These are phyloP conservation scores for Rhinella marina DNA, from an alignment of 2,797 vertebrate species.

Conservation along the genomic window DNA sequence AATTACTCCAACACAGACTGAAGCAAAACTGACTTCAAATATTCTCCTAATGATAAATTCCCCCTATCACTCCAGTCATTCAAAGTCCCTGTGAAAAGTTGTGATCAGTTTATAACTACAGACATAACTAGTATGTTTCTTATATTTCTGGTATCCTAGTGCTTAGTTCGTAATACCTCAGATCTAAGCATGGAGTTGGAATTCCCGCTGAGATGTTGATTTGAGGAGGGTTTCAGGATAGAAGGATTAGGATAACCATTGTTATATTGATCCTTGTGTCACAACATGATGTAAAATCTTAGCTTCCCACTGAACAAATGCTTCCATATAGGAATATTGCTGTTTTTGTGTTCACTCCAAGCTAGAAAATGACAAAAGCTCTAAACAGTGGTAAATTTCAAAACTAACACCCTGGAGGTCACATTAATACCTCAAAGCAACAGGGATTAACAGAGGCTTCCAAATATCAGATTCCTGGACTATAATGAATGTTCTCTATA, in stretches of 20 bases:
- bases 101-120: neutral
- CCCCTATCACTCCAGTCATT: neutral
- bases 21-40: too few species aligned
- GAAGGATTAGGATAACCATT: conserved; percentile 33
- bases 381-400: conserved; percentile 41
- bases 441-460: conserved; percentile 41
- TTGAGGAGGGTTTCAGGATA: conserved; percentile 31
- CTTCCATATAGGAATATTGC: conserved; percentile 17
- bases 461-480: conserved; percentile 5
- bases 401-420: conserved; percentile 44
- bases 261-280: conserved; percentile 36
- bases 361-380: conserved; percentile 36
- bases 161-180: conserved; percentile 5
- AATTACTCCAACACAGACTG: too few species aligned
- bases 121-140: neutral
- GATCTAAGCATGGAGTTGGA: conserved; percentile 17
- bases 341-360: conserved; percentile 37
- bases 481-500: conserved; percentile 2
- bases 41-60: too few species aligned
- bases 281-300: conserved; percentile 45
- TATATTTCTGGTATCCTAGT: neutral
- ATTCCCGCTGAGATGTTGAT: conserved; percentile 45
- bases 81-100: neutral
- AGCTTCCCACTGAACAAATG: conserved; percentile 13
- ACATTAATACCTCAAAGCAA: conserved; percentile 44